Evolutionary conservation across 2,888 invertebrate genomes (phyloP), one percentile per base, ranked within the genome.

Genomic region (Litoditis marina): DNA sequence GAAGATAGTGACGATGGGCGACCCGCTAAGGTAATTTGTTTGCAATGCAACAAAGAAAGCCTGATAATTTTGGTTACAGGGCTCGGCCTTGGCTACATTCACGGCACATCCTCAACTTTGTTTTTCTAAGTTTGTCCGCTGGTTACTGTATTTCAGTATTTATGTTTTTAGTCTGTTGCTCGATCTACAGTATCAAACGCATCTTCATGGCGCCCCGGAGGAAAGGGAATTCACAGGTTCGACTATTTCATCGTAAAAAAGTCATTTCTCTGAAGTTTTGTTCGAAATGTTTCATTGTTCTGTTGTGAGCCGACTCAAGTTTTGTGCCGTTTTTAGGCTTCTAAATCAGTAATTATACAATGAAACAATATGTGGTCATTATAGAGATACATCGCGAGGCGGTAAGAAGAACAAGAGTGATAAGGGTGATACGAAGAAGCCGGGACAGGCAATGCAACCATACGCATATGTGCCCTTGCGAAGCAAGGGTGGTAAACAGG

Each of bases 391-490:
- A 16, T 31, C 19, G 25, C 39, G 47, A 31, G 34, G 34, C 11
- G 53, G 53, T 16, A 16, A 7, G 28, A 60, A 53, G 27, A 42
- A 39, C 2, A 51, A 51, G 32, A 57, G 39, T 28, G 22, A 30
- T n/a, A n/a, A 36, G 42, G 30, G 30, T 2, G 25, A 28, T 11
- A 31, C 28, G 31, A 55, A 39, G 25, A 53, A 53, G 25, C n/a
- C 50, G 44, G 67, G 65, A 16, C 69, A 74, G 60, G 69, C 66
- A 50, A 55, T 77, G 42, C 73, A 75, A 54, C 78, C 78, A 13
- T 78, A 72, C 58, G 73, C 78, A 25, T 78, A 78, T 60, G 70
- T 78, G 22, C 76, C 78, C 4, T 61, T 78, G 13, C 57, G 69
- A 36, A 64, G 73, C 34, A 75, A 70, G 31, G 66, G 63, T 7